Evolutionary conservation across 1,140 invertebrate genomes (phyloP).

Genomic region (Zaprionus nigranus): DNA sequence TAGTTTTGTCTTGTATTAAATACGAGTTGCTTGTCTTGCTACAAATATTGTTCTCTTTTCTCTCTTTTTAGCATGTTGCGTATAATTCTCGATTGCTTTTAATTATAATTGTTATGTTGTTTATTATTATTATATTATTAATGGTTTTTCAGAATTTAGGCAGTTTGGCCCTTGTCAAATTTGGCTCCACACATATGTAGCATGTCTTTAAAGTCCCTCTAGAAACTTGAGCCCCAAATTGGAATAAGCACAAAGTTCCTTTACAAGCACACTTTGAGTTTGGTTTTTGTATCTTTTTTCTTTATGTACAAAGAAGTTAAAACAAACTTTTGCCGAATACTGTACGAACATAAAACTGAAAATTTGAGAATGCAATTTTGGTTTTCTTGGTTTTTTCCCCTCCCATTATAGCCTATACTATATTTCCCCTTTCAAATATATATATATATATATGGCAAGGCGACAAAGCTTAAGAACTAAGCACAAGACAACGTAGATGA

Average conservation of each 20-base stretch:
- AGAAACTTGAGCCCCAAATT: slow-evolving; percentile 28
- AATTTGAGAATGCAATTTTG: slow-evolving; percentile 22
- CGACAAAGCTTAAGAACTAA: slow-evolving; percentile 47
- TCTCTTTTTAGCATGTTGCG: slow-evolving; percentile 49
- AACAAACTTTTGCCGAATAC: slow-evolving; percentile 29
- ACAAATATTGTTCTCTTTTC: slow-evolving; percentile 58
- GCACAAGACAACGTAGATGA: slow-evolving; percentile 38
- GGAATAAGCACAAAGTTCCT: slow-evolving; percentile 42
- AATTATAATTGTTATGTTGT: slow-evolving; percentile 26
- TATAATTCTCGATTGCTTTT: slow-evolving; percentile 75
- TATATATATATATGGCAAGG: slow-evolving; percentile 37
- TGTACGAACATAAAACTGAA: slow-evolving; percentile 21
- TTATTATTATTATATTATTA: slow-evolving; percentile 19
- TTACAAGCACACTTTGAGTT: slow-evolving; percentile 48
- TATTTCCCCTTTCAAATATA: slow-evolving; percentile 22
- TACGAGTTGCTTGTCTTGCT: slow-evolving; percentile 72
- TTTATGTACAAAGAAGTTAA: slow-evolving; percentile 38
- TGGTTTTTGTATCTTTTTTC: neutral
- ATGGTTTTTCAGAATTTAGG: slow-evolving; percentile 28
- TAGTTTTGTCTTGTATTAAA: slow-evolving; percentile 61
- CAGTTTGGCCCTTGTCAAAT: slow-evolving; percentile 31
- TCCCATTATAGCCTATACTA: neutral
- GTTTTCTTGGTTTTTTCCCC: neutral
- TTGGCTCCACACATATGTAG: slow-evolving; percentile 47
- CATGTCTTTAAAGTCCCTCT: slow-evolving; percentile 20